Base-by-base conservation (phyloP, 2,113 vertebrate genomes). In the Climacteris rufus region DNA sequence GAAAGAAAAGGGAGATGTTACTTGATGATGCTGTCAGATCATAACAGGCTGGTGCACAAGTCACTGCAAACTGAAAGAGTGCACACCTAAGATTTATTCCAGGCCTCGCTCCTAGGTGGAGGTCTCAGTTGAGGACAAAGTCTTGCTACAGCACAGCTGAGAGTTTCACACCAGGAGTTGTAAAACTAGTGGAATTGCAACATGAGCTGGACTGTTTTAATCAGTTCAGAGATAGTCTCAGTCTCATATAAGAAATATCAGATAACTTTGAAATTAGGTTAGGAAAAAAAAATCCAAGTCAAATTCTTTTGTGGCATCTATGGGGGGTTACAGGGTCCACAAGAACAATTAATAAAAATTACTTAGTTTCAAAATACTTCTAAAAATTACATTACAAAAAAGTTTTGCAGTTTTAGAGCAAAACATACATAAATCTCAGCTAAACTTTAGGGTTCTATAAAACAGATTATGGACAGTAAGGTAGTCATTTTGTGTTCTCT, bases 111-210 rank as follows among this genome's bases (percentile, higher is more conserved):
- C 42, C 15, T 44, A 31, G 49, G 10, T 9, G 27, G 28, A 80
- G 5, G 7, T 42, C 37, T 45, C 40, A 49, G 10, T 0, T 57
- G 71, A 63, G 76, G 33, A 39, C 30, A 50, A 56, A 63, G 14
- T 40, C 57, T 80, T 3, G 0, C 24, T n/a, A 3, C 0, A 0
- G 27, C 10, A 20, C 14, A 50, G 39, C 53, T 40, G 10, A 31
- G 2, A 10, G 60, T 42, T 80, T 45, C 31, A 53, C 13, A 28
- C 15, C 1, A 9, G 39, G 28, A 53, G 3, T 8, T 60, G 15
- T 33, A 66, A 53, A 90, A 76, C 15, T 35, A 19, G 5, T 27
- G 24, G 24, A 37, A 66, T 28, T 66, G 14, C 25, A 88, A 28
- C 15, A n/a, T 5, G 15, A 76, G 54, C 10, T n/a, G 23, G 76